Evolutionary conservation across 1,140 invertebrate genomes (phyloP), one percentile per base, ranked within the genome.

Genomic region (Conus betulinus): DNA sequence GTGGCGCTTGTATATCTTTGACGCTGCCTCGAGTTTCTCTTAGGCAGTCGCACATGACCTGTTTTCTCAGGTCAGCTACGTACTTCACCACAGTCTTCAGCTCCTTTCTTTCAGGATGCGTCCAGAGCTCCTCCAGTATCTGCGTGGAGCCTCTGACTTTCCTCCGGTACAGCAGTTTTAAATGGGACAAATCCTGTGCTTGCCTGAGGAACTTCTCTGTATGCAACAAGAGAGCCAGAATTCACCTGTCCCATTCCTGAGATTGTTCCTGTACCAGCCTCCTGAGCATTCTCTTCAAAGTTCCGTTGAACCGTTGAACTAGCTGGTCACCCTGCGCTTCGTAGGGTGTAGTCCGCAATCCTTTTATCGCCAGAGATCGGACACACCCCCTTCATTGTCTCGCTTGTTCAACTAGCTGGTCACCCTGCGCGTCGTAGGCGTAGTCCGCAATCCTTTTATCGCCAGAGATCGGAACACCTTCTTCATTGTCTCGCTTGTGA

Each of bases 181-280:
- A 39, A 39, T 39, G 39, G 39, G 39, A 3, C 39, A 39, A 39
- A 39, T 39, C 39, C 39, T 39, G 39, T 39, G 3, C 39, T 3
- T 39, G 39, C 39, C 39, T 39, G 39, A 39, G 3, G 39, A 39
- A 39, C 39, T 39, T 39, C n/a, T n/a, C n/a, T n/a, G n/a, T n/a
- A n/a, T n/a, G n/a, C n/a, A n/a, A n/a, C n/a, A n/a, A n/a, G n/a
- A n/a, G n/a, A n/a, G n/a, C 60, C 17, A 20, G 60, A 63, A 94
- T 81, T 67, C 90, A 91, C 23, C 81, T 74, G 87, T 95, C 92
- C 94, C 94, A 95, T 53, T 94, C 88, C 88, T 91, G 90, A 17
- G 81, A 84, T 78, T 90, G 83, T 27, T 91, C 88, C 17, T 88
- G 82, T 90, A 92, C 94, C 81, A 92, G 67, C 39, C 87, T 90